A percentile compares a stretch with the other conserved stretches of the same genome.
Evolutionary conservation across 2,888 invertebrate species (phyloP).

Genomic region (Drosophila barbarae): DNA sequence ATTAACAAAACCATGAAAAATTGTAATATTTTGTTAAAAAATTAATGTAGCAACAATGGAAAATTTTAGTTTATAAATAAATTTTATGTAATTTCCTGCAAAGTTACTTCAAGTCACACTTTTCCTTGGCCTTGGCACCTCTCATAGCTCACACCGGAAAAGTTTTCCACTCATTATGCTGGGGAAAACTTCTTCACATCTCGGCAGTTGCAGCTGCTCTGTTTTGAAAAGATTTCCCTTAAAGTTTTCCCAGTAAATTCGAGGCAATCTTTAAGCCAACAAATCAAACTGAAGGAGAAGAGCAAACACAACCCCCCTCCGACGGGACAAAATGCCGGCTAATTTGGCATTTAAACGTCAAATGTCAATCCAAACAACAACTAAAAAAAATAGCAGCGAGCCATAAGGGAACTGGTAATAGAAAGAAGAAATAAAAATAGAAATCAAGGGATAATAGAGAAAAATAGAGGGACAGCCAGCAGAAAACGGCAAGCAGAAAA

Average conservation of each 20-base stretch:
- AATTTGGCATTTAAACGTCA: constrained; percentile 75
- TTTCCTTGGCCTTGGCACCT: constrained; percentile 6
- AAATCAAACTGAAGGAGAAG: constrained; percentile 10
- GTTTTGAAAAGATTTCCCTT: constrained; percentile 35
- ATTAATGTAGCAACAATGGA: no score
- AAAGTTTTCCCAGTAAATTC: constrained; percentile 18
- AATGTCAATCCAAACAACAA: constrained; percentile 67
- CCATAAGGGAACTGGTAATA: constrained; percentile 30
- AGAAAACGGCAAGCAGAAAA: constrained; percentile 30
- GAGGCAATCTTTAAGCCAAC: constrained; percentile 42
- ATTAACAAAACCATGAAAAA: fast-evolving
- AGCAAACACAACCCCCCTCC: constrained; percentile 20
- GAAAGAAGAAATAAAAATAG: constrained; percentile 41
- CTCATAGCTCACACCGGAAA: constrained; percentile 3
- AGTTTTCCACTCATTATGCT: constrained; percentile 62
- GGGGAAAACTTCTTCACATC: constrained; percentile 45
- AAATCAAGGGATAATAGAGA: constrained; percentile 24
- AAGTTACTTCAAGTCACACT: not conserved
- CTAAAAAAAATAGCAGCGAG: not conserved
- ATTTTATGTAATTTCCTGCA: not conserved
- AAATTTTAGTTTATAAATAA: not conserved
- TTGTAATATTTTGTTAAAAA: not conserved
- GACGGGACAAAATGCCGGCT: constrained; percentile 51
- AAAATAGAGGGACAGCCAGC: constrained; percentile 10
- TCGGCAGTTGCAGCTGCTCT: constrained; percentile 35